Conservation (phyloP, 2,113 vertebrate species). For the Oncorhynchus masou region DNA sequence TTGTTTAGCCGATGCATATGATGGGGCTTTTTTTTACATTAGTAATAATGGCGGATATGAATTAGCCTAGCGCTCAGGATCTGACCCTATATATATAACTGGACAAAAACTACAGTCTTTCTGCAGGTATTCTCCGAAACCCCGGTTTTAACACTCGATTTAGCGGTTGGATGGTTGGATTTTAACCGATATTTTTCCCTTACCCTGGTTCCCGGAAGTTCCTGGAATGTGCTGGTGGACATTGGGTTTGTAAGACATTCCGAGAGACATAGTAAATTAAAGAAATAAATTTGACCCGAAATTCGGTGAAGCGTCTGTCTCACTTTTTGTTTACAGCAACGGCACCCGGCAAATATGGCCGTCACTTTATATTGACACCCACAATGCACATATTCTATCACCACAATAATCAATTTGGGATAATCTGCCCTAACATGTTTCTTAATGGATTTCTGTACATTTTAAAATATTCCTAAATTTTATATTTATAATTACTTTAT, state of each 20-base stretch:
- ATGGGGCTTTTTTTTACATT: slow-evolving; percentile 69
- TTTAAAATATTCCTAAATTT: background rate
- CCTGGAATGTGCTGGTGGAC: slow-evolving; percentile 87
- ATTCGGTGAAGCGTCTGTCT: slow-evolving; percentile 86
- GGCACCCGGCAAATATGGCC: slow-evolving; percentile 95
- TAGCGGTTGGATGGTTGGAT: slow-evolving; percentile 58
- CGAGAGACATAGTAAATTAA: slow-evolving; percentile 85
- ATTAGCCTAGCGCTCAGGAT: slow-evolving; percentile 79
- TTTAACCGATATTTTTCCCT: slow-evolving; percentile 67
- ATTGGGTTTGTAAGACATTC: slow-evolving; percentile 94
- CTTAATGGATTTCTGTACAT: slow-evolving; percentile 25
- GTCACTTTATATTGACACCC: slow-evolving; percentile 86
- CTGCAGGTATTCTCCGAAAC: slow-evolving; percentile 82
- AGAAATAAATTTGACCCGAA: slow-evolving; percentile 85
- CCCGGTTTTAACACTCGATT: slow-evolving; percentile 74
- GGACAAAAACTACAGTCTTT: slow-evolving; percentile 81
- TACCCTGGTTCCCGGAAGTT: slow-evolving; percentile 86
- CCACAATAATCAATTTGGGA: slow-evolving; percentile 53
- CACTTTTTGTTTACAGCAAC: slow-evolving; percentile 93
- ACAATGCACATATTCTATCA: slow-evolving; percentile 73
- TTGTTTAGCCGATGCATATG: slow-evolving; percentile 40
- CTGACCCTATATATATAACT: slow-evolving; percentile 79
- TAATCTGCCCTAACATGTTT: slow-evolving; percentile 39
- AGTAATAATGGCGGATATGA: slow-evolving; percentile 88
- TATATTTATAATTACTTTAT: background rate